Evolutionary conservation across 2,888 invertebrate genomes (phyloP), one percentile per base, ranked within the genome.

Genomic region (Cyclophora albipunctata): DNA sequence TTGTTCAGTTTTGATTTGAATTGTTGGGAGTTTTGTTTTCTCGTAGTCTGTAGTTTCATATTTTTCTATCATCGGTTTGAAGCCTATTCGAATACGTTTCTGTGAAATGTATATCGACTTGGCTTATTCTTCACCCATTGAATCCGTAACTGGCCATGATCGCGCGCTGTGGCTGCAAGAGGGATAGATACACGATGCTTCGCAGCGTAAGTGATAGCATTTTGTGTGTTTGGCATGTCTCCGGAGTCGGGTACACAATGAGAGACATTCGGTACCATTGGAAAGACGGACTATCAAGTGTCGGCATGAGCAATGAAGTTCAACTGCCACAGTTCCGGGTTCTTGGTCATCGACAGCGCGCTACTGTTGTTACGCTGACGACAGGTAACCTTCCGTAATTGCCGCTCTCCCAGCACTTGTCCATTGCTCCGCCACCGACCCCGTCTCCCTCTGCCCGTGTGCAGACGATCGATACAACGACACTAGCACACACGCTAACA

Each of bases 321-420:
- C 95, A 96, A 92, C 93, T 98, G 87, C 97, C 98, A 78, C 97
- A 98, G 91, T 98, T 98, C 92, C 94, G 96, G 89, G 96, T 97
- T 85, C 94, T 97, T 90, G 97, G 97, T 86, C 96, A 97, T 91
- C 94, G 96, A 88, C 97, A 97, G 92, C 94, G 95, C 89, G 94
- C 95, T 90, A 95, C 95, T 90, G 96, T 95, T 91, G 95, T 96
- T 91, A 94, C 95, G 89, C 94, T 97, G 84, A 95, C 96, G 90
- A 97, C 97, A 96, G 97, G 97, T 97, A 96, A 93, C 84, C 81
- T 75, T 78, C 77, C 77, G 80, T 73, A 73, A 69, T 65, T 71
- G 69, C 72, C 64, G 78, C 76, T 73, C 70, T 72, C 80, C 80
- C 73, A 77, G 81, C 85, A 84, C 84, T 70, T 78, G 75, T 75